Conservation (phyloP, 92 coral and sea anemone genomes). For the Phenganax stokvisi region DNA sequence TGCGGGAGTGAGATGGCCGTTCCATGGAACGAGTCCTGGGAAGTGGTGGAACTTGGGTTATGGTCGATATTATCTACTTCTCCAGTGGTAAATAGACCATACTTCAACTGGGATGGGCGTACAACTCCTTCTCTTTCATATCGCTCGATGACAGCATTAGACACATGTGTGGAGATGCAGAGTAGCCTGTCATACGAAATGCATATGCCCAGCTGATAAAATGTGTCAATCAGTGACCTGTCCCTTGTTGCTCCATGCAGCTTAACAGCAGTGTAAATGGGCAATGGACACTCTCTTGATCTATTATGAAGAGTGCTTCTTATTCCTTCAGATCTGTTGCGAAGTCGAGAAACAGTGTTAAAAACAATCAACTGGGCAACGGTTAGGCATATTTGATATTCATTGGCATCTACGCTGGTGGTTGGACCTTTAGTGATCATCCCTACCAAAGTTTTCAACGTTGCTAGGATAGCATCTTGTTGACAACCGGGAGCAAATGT, state of each 20-base stretch:
- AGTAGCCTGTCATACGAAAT: too few species aligned
- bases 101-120: neutral
- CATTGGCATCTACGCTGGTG: constrained; percentile 11
- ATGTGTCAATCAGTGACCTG: too few species aligned
- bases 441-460: constrained; percentile 41
- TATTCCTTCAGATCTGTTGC: too few species aligned
- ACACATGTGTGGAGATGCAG: too few species aligned
- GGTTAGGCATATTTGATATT: constrained; percentile 54
- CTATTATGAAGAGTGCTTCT: too few species aligned
- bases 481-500: constrained; percentile 39
- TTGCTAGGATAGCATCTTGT: constrained; percentile 42
- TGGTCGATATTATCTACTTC: constrained; percentile 38
- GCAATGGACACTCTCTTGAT: too few species aligned
- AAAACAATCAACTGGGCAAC: constrained; percentile 57
- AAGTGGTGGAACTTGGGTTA: constrained; percentile 41
- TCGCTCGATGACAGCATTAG: neutral
- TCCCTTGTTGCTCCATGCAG: too few species aligned
- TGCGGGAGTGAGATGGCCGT: constrained; percentile 43
- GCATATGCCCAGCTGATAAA: too few species aligned
- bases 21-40: constrained; percentile 41
- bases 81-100: constrained; percentile 21
- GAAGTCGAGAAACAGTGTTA: constrained; percentile 40
- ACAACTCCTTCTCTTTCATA: constrained; percentile 15
- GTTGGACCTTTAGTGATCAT: constrained; percentile 49
- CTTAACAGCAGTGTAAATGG: too few species aligned